phyloP scores from a whole-genome alignment of 2,888 invertebrate species.

The Acheta domesticus region DNA sequence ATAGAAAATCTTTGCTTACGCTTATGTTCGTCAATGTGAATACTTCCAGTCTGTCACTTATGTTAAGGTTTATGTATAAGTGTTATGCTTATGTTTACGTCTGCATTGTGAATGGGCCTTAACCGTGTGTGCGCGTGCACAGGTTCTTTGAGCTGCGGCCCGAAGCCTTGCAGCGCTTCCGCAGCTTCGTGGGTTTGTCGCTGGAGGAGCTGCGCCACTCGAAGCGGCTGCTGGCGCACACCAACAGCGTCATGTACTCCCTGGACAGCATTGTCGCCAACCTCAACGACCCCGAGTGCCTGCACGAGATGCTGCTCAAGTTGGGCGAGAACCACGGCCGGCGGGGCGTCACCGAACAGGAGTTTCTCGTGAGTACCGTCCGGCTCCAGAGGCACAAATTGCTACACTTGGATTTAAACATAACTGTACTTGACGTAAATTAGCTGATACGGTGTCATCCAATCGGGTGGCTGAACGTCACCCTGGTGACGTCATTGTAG shows the following conservation, averaged over 20 bases:
- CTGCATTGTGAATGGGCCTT: too few species aligned
- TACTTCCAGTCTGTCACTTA: too few species aligned
- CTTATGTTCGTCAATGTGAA: too few species aligned
- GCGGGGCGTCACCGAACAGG: constrained; percentile 38
- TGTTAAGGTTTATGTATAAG: too few species aligned
- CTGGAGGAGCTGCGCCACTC: constrained; percentile 48
- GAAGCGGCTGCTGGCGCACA: constrained; percentile 55
- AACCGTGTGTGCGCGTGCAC: constrained; percentile 34
- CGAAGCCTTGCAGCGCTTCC: constrained; percentile 51
- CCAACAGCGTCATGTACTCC: constrained; percentile 52
- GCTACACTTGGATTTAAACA: too few species aligned
- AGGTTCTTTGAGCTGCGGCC: constrained; percentile 55
- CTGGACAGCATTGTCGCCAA: constrained; percentile 52
- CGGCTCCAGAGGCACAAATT: neutral
- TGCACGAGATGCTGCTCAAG: constrained; percentile 51
- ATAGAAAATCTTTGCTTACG: too few species aligned
- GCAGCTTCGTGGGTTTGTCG: constrained; percentile 51
- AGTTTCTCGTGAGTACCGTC: constrained; percentile 39
- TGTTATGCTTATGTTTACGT: too few species aligned
- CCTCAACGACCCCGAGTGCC: constrained; percentile 51
- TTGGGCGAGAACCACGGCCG: constrained; percentile 50
- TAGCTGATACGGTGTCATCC: too few species aligned
- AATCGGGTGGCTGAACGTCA: too few species aligned
- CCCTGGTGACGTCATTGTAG: too few species aligned
- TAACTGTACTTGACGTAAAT: too few species aligned